Conservation (phyloP, 1,140 invertebrate genomes). For the Medauroidea extradentata region DNA sequence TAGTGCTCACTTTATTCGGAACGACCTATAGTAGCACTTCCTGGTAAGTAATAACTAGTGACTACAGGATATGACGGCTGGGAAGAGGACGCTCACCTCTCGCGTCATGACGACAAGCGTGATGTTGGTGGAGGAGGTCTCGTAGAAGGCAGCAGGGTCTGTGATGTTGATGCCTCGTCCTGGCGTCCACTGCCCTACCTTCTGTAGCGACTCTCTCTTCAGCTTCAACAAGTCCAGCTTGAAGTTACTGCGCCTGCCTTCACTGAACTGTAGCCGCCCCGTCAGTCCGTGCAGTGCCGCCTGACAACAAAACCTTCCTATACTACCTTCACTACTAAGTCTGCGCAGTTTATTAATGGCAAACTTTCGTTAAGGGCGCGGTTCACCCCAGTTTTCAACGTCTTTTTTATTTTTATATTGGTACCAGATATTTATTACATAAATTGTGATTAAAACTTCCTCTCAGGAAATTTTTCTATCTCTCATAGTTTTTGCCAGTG, state of each 20-base stretch:
- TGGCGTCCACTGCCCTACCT: conserved; percentile 80
- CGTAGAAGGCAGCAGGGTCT: conserved; percentile 79
- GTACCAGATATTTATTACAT: too few species aligned
- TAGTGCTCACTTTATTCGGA: too few species aligned
- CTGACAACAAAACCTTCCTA: conserved; percentile 53
- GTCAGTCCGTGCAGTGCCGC: conserved; percentile 77
- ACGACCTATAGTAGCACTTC: too few species aligned
- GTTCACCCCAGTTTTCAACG: too few species aligned
- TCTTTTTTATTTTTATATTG: too few species aligned
- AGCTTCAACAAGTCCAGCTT: conserved; percentile 82
- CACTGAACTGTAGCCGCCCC: conserved; percentile 80
- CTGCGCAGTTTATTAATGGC: too few species aligned
- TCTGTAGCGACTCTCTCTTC: conserved; percentile 65
- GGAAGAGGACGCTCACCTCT: conserved; percentile 57
- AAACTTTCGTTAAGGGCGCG: too few species aligned
- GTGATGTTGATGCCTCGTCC: conserved; percentile 72
- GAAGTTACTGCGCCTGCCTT: conserved; percentile 77
- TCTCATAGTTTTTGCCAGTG: too few species aligned
- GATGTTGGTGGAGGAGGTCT: conserved; percentile 76
- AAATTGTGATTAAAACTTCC: too few species aligned
- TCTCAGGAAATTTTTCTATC: too few species aligned
- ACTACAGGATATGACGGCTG: background rate
- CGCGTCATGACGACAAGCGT: conserved; percentile 86
- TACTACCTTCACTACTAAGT: too few species aligned
- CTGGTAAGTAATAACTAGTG: too few species aligned